These are phyloP conservation scores for Fregetta grallaria DNA, from an alignment of 2,113 vertebrate genomes.

Conservation along the genomic window DNA sequence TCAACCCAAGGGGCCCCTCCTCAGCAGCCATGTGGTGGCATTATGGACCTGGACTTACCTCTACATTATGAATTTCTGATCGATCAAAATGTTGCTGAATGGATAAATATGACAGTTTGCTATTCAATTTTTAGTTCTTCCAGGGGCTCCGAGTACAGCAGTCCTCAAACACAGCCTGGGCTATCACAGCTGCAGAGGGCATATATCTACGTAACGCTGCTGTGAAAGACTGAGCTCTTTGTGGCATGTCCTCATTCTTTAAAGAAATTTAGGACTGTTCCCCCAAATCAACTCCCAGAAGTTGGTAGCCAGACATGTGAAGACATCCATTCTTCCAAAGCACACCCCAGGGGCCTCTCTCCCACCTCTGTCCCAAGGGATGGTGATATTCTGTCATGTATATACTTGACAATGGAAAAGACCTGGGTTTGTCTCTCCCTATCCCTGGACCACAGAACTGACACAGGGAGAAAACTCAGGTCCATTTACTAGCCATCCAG, in stretches of 20 bases:
- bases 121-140: background rate
- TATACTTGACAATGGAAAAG: background rate
- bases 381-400: background rate
- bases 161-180: background rate
- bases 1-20: background rate
- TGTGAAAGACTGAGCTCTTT: background rate
- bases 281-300: background rate
- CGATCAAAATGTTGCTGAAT: background rate
- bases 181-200: background rate
- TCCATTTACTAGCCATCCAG: background rate
- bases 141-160: background rate
- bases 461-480: background rate
- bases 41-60: background rate
- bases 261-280: background rate
- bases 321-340: background rate
- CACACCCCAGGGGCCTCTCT: background rate
- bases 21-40: background rate
- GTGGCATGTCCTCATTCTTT: background rate
- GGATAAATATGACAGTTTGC: background rate
- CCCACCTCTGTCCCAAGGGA: background rate
- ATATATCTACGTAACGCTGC: background rate
- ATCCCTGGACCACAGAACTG: background rate
- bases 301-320: background rate
- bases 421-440: background rate
- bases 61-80: background rate